These are phyloP conservation scores for Octopus bimaculoides DNA, from an alignment of 1,140 invertebrate genomes.

Conservation along the genomic window DNA sequence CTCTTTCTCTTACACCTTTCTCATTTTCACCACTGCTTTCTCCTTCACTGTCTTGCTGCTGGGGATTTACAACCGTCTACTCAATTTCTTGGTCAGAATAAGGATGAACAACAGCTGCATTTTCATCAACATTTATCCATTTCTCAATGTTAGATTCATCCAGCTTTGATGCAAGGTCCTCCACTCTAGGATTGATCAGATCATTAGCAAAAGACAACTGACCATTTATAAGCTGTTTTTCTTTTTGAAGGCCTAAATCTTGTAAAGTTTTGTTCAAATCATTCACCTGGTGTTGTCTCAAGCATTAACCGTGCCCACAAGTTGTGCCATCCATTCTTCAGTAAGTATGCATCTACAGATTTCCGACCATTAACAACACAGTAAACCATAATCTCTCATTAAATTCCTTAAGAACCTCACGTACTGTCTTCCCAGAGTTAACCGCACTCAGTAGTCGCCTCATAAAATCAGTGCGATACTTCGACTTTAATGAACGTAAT, in stretches of 20 bases:
- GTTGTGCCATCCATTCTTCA: not conserved
- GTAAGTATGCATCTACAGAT: not conserved
- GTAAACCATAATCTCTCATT: slow-evolving; percentile 6
- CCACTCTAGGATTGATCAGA: not conserved
- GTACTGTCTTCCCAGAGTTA: not conserved
- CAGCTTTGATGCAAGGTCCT: slow-evolving; percentile 3
- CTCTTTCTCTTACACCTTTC: not conserved
- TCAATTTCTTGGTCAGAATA: not conserved
- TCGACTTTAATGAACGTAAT: not conserved
- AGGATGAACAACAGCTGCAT: not conserved
- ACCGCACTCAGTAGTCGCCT: not conserved
- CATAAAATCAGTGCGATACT: not conserved
- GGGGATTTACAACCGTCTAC: slow-evolving; percentile 3
- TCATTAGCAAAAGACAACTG: not conserved
- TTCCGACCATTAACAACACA: not conserved
- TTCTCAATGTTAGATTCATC: slow-evolving; percentile 2
- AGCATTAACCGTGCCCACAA: slow-evolving; percentile 1
- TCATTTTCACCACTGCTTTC: not conserved
- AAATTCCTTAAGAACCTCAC: not conserved
- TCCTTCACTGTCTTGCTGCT: slow-evolving; percentile 4
- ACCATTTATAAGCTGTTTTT: slow-evolving; percentile 1
- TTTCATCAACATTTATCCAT: not conserved
- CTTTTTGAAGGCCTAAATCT: not conserved
- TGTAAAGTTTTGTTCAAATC: slow-evolving; percentile 5
- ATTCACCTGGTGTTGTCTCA: not conserved